Evolutionary conservation across 2,113 vertebrate genomes (phyloP).

Genomic region (Elaphurus davidianus): DNA sequence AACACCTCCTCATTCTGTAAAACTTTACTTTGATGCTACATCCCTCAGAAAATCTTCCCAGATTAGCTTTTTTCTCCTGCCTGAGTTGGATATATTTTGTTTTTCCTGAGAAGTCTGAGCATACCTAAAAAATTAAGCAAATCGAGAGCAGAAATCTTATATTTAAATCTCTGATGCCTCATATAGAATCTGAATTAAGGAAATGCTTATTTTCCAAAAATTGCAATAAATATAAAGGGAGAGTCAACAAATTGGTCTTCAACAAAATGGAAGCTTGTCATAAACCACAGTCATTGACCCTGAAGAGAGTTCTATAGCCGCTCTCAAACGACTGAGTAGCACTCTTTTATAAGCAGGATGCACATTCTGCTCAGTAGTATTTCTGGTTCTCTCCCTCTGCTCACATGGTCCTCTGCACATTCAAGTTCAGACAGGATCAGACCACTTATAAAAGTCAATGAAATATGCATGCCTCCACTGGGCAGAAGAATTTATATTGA

Average conservation of each 20-base stretch:
- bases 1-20: not conserved
- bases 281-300: not conserved
- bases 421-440: not conserved
- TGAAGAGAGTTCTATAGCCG: fast-evolving
- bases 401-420: not conserved
- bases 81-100: not conserved
- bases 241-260: not conserved
- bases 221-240: not conserved
- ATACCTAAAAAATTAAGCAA: not conserved
- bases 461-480: not conserved
- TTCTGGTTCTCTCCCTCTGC: not conserved
- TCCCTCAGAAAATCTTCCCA: not conserved
- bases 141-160: not conserved
- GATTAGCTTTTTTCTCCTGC: not conserved
- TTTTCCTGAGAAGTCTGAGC: not conserved
- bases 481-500: not conserved
- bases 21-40: not conserved
- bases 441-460: not conserved
- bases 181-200: not conserved
- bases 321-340: not conserved
- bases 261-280: not conserved
- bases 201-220: not conserved
- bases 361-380: not conserved
- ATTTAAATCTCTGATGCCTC: not conserved
- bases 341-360: not conserved